Evolutionary conservation across 2,113 vertebrate genomes (phyloP).

Genomic region (Poeciliopsis occidentalis): DNA sequence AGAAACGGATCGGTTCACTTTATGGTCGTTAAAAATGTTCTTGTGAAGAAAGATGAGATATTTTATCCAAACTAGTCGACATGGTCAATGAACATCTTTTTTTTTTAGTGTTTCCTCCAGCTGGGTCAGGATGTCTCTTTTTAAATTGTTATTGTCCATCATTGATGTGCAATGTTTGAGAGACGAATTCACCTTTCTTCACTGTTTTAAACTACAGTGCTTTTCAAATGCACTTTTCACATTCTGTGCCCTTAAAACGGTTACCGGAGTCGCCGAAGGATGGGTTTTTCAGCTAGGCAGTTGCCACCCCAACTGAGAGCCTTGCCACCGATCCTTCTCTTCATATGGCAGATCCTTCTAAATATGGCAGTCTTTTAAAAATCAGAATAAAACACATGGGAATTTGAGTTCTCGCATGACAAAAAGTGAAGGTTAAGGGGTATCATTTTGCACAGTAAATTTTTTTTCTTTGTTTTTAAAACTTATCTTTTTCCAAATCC

Average conservation of each 20-base stretch:
- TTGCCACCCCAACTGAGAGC: no score
- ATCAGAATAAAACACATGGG: background rate
- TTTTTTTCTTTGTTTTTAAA: conserved; percentile 6
- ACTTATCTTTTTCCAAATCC: conserved; percentile 17
- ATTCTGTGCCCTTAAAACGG: no score
- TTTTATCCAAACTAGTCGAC: conserved; percentile 25
- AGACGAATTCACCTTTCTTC: conserved; percentile 6
- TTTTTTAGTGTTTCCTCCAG: no score
- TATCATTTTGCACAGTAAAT: background rate
- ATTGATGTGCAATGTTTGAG: conserved; percentile 37
- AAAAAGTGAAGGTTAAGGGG: background rate
- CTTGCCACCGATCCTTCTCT: background rate
- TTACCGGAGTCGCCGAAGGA: no score
- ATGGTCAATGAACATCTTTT: conserved; percentile 53
- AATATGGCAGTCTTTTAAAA: background rate
- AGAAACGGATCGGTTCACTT: background rate
- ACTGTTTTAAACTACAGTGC: background rate
- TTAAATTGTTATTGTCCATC: background rate
- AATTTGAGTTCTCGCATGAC: background rate
- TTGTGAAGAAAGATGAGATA: background rate
- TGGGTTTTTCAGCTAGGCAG: no score
- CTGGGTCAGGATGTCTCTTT: no score
- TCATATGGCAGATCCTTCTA: background rate
- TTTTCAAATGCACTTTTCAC: no score
- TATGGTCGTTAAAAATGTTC: background rate